phyloP scores from a whole-genome alignment of 1,140 invertebrate genomes.

The Drosophila kohkoa region DNA sequence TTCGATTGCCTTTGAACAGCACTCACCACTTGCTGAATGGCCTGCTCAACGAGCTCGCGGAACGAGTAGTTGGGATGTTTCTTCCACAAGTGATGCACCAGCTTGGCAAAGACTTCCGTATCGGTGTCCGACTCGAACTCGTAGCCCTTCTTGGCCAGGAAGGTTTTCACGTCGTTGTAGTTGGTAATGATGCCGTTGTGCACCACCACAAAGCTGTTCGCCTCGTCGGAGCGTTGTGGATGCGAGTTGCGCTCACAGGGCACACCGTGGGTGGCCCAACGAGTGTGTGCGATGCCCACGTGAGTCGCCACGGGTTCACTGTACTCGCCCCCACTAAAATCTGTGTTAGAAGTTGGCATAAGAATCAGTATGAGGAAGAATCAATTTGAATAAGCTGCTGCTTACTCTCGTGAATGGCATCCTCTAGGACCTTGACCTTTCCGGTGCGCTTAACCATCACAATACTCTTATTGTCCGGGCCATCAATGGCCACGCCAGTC shows the following conservation, averaged over 20 bases:
- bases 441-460: slow-evolving; percentile 96
- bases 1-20: neutral
- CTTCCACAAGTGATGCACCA: slow-evolving; percentile 96
- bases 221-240: slow-evolving; percentile 96
- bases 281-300: slow-evolving; percentile 98
- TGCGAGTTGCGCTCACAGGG: slow-evolving; percentile 97
- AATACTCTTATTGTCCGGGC: slow-evolving; percentile 91
- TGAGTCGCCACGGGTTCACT: slow-evolving; percentile 87
- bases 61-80: slow-evolving; percentile 97
- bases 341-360: slow-evolving; percentile 27
- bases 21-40: slow-evolving; percentile 93
- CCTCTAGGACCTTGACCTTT: slow-evolving; percentile 96
- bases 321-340: slow-evolving; percentile 73
- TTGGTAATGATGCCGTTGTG: slow-evolving; percentile 99
- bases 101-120: slow-evolving; percentile 99
- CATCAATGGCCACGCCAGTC: slow-evolving; percentile 97
- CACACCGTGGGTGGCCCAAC: slow-evolving; percentile 99
- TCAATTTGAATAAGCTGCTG: neutral
- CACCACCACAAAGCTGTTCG: slow-evolving; percentile 97
- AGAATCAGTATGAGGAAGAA: neutral
- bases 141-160: slow-evolving; percentile 95
- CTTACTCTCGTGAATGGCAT: slow-evolving; percentile 89
- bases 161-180: slow-evolving; percentile 99
- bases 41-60: slow-evolving; percentile 97
- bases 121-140: slow-evolving; percentile 99